Base-by-base conservation (phyloP, 2,888 invertebrate species). In the Unio delphinus region DNA sequence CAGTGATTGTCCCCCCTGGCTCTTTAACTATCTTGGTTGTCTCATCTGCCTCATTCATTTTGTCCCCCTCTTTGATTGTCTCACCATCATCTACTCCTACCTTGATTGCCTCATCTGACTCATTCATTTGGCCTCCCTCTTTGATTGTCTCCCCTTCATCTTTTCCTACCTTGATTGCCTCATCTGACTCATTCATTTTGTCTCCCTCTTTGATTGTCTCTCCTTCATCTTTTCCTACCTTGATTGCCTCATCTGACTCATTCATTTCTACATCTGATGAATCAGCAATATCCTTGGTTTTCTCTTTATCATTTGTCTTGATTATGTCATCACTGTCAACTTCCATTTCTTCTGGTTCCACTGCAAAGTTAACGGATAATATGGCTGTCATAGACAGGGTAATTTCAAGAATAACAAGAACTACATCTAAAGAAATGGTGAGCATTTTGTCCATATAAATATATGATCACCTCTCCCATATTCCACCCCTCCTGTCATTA, bases 261-360 rank as follows among this genome's bases (percentile, higher is more conserved):
- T 45, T 45, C 60, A 30, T 28, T 28, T 67, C 67, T 30, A 23
- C 60, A 68, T 26, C 23, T 55, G 64, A 45, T 45, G 45, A 45
- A 45, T 45, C 15, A 15, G 45, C 3, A 15, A 45, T 45, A 11
- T 45, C 45, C 15, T 45, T 45, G 45, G 45, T 45, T 45, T 45
- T 11, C 11, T 45, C 45, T 45, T 45, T 45, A 45, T 45, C 15
- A 45, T 11, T 15, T 45, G 15, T 45, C 45, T 45, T 45, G 45
- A 15, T 15, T 11, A 45, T 45, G 15, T 45, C 45, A 11, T 45
- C 45, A 45, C 3, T 45, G 3, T 45, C 15, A 15, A 45, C 45
- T 45, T 45, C 45, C 45, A 45, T 45, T 15, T 45, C 45, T 15
- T 45, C 45, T 15, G 11, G 15, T 45, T 45, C 45, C 45, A 11